A percentile compares a stretch with the other conserved stretches of the same genome.
phyloP scores from a whole-genome alignment of 2,113 vertebrate species.

The Carassius carassius region DNA sequence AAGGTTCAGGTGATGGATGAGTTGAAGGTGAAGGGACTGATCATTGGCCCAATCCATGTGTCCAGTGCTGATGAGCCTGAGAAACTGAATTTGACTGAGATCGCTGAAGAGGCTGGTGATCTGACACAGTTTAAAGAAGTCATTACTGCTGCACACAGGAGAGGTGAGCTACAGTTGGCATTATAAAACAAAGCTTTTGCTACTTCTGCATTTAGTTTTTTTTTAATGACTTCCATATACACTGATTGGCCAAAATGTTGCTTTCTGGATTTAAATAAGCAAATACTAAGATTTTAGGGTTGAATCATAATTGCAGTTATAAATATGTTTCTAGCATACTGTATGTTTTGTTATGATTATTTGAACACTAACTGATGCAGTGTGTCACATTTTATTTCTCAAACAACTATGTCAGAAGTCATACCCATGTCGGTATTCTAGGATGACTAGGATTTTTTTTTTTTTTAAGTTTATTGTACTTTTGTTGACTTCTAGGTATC shows the following conservation, averaged over 20 bases:
- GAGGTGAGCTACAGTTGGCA: constrained; percentile 69
- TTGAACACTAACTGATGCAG: neutral
- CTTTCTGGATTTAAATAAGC: too few relatives aligned
- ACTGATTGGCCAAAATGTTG: too few relatives aligned
- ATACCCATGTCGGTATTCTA: too few relatives aligned
- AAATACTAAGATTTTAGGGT: too few relatives aligned
- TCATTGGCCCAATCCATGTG: constrained; percentile 82
- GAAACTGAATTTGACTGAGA: constrained; percentile 67
- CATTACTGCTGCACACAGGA: constrained; percentile 75
- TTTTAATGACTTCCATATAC: too few relatives aligned
- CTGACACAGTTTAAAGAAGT: constrained; percentile 73
- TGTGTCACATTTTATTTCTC: neutral
- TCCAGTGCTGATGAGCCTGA: constrained; percentile 64
- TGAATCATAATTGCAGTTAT: too few relatives aligned
- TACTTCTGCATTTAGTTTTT: neutral
- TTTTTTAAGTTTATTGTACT: neutral
- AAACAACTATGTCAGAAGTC: too few relatives aligned
- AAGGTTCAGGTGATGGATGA: constrained; percentile 69
- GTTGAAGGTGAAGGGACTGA: constrained; percentile 81
- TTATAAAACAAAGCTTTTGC: neutral
- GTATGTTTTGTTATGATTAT: too few relatives aligned
- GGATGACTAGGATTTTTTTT: too few relatives aligned
- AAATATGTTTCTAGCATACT: neutral
- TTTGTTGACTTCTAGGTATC: constrained; percentile 70
- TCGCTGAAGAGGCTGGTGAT: constrained; percentile 68